phyloP scores from a whole-genome alignment of 2,113 vertebrate genomes.

The Actenoides hombroni region DNA sequence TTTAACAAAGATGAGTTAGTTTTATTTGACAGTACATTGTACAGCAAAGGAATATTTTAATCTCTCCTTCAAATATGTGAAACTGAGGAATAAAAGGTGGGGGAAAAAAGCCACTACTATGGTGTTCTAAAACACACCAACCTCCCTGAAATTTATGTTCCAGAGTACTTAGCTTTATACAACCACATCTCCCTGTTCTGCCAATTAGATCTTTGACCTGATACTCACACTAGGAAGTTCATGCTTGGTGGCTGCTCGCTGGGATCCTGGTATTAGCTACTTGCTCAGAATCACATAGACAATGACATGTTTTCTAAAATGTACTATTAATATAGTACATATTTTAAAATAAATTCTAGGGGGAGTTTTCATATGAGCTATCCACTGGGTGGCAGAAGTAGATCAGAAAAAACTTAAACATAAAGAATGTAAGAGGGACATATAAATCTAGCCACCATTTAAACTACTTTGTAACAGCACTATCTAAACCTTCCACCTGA shows the following conservation, averaged over 20 bases:
- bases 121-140: neutral
- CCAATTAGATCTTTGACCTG: neutral
- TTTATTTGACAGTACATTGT: neutral
- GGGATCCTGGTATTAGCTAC: neutral
- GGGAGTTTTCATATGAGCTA: neutral
- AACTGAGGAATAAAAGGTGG: neutral
- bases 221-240: neutral
- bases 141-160: neutral
- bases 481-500: neutral
- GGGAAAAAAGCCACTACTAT: neutral
- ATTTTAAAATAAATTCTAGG: neutral
- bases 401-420: neutral
- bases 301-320: neutral
- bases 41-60: neutral
- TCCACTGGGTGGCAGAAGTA: slow-evolving; percentile 60
- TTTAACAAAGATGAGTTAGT: neutral
- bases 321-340: too few species aligned
- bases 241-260: neutral
- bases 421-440: neutral
- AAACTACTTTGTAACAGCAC: neutral
- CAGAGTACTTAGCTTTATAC: neutral
- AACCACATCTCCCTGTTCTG: neutral
- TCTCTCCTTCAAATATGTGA: neutral
- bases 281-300: neutral
- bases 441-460: neutral